Conservation (phyloP, 1,140 invertebrate genomes). For the Argopecten irradians region DNA sequence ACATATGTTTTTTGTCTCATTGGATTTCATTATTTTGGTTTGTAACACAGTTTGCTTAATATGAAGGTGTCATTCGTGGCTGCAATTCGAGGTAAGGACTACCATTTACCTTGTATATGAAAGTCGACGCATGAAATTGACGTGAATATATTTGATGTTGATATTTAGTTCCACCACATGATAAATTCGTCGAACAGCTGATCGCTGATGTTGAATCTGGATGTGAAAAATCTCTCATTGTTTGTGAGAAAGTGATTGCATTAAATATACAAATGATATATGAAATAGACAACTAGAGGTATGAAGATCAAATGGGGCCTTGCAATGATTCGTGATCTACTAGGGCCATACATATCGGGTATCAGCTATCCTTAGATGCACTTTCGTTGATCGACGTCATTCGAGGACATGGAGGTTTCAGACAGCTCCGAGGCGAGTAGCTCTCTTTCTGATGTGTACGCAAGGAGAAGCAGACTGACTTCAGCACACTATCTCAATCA, state of each 20-base stretch:
- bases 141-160: background rate
- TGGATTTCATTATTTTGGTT: slow-evolving; percentile 4
- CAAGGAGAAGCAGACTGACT: background rate
- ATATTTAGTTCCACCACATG: slow-evolving; percentile 29
- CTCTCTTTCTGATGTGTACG: background rate
- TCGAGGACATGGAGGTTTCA: background rate
- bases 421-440: background rate
- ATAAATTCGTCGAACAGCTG: slow-evolving; percentile 13
- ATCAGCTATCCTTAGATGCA: background rate
- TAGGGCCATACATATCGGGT: background rate
- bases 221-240: background rate
- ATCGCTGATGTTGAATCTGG: background rate
- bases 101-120: background rate
- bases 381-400: background rate
- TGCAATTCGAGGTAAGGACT: background rate
- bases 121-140: background rate
- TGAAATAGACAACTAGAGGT: background rate
- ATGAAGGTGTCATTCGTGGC: background rate
- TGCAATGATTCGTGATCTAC: background rate
- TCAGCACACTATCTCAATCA: background rate
- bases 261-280: background rate
- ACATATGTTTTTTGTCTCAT: slow-evolving; percentile 30
- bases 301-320: background rate
- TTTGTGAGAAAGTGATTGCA: background rate
- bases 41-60: background rate